Conservation (phyloP, 2,113 vertebrate species). For the Terrapene triunguis region DNA sequence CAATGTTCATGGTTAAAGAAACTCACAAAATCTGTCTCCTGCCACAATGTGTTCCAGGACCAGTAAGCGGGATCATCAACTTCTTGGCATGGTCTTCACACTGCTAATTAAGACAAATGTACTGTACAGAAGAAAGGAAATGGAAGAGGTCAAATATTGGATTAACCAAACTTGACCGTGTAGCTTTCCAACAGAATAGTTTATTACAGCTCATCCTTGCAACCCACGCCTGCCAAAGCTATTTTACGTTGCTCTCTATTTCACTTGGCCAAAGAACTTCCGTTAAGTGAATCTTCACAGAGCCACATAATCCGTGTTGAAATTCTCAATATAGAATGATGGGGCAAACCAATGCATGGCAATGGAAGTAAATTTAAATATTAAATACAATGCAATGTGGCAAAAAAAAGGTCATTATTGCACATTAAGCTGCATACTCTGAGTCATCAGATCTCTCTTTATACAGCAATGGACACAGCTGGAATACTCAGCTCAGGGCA, state of each 20-base stretch:
- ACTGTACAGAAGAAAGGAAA: not conserved
- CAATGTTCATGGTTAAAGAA: not conserved
- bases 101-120: accelerated
- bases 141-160: not conserved
- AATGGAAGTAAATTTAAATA: not conserved
- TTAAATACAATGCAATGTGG: not conserved
- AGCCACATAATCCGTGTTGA: not conserved
- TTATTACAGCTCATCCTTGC: not conserved
- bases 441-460: too few relatives aligned
- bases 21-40: not conserved
- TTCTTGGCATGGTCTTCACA: accelerated
- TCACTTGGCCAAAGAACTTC: not conserved
- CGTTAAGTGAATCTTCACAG: accelerated
- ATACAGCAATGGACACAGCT: not conserved
- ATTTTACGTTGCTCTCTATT: not conserved
- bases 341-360: not conserved
- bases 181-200: not conserved
- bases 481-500: not conserved
- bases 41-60: accelerated
- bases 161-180: not conserved
- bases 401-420: too few relatives aligned
- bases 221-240: not conserved
- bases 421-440: too few relatives aligned
- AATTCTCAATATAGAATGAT: not conserved
- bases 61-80: not conserved